Base-by-base conservation (phyloP, 2,888 invertebrate genomes). In the Ypsolopha sequella region DNA sequence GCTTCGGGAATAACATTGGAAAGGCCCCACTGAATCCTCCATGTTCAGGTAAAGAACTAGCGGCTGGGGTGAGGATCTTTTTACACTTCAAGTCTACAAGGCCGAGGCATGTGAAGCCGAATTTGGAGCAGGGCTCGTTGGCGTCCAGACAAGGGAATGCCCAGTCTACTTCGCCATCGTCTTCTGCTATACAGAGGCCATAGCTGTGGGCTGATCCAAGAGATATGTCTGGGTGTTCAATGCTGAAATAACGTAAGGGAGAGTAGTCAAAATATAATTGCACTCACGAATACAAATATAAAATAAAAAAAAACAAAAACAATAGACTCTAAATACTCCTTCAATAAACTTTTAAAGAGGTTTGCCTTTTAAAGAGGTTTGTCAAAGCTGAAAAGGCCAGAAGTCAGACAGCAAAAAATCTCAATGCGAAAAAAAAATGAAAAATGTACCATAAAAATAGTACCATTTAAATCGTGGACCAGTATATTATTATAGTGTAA, bases 161-260 rank as follows among this genome's bases (percentile, higher is more conserved):
- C 79, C 91, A 90, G 76, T 97, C 97, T 2, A 96, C 94, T 80
- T 97, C 97, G 1, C 98, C 98, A 70, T 97, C 97, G 66, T 98
- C 98, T 80, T 98, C 98, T 34, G 96, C 97, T 73, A 98, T 96
- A 70, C 95, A 96, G 52, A 98, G 88, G 44, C 95, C 95, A 73
- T 96, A 98, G 65, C 92, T 90, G 51, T 88, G 85, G 13, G 91
- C 89, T 39, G 91, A 89, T 61, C 91, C 89, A 48, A 92, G 82
- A 14, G 79, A 72, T 61, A 90, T 80, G 55, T 91, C 90, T 6
- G 91, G 90, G 69, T 90, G 89, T 64, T 89, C 88, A 56, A 90
- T 89, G 71, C 91, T 91, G 67, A 64, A 71, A 72, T 43, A 24
- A 13, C 9, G n/a, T 41, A 56, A 53, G 2, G 24, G 4, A 3